Base-by-base conservation (phyloP, 2,113 vertebrate genomes). In the Thymallus thymallus region DNA sequence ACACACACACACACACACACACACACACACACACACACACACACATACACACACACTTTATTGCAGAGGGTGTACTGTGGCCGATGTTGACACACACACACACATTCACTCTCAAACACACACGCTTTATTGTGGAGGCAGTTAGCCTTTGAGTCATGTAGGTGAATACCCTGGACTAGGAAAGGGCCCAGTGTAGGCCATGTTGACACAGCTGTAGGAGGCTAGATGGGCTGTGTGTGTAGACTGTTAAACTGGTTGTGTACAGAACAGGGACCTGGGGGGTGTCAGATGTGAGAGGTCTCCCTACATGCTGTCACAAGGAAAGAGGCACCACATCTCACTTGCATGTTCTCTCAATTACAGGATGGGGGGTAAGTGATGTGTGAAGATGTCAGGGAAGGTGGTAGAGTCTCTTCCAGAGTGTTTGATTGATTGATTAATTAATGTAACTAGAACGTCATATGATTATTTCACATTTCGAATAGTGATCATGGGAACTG, bases 21-120 rank as follows among this genome's bases (percentile, higher is more conserved):
- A 66, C 48, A 55, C 48, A 18, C 48, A 20, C 51, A 18, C 48
- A 68, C 35, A 68, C 41, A 68, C 67, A 48, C 67, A 68, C 35
- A 23, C 66, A 68, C 66, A 68, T 35, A 26, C 26, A 30, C 24
- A 69, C 68, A 69, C 68, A 51, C 48, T 5, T 18, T 51, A 51
- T 41, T 41, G 35, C 35, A 41, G 35, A 41, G 35, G 9, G 2
- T 41, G 35, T 41, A 41, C 35, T 41, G 9, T 41, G 35, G 35
- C 0, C 9, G 35, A 41, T 41, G 35, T 41, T 41, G 35, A 51
- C 67, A 48, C 10, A 55, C 51, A 20, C 48, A 55, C 51, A 20
- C 51, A 41, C 35, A 41, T 1, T 35, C 32, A 35, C 32, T 35
- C 6, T 14, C 48, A n/a, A n/a, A 55, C 51, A 55, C 51, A 20